Conservation (phyloP, 2,888 invertebrate species). For the Lithophane leautieri region DNA sequence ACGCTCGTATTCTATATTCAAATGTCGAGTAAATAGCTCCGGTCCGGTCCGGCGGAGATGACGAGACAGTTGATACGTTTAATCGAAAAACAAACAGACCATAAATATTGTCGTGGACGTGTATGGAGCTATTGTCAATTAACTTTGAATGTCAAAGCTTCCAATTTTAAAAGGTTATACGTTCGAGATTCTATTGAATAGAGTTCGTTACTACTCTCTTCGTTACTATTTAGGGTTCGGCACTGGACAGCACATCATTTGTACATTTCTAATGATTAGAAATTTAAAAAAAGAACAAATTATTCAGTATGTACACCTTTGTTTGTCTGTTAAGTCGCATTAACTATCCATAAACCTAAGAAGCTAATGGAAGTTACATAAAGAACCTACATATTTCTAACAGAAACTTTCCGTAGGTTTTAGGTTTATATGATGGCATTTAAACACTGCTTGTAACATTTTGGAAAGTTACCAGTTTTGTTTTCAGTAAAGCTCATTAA, state of each 20-base stretch:
- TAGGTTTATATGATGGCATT: background rate
- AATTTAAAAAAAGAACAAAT: background rate
- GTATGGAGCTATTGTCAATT: slow-evolving; percentile 54
- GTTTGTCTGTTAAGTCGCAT: background rate
- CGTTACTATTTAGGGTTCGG: slow-evolving; percentile 1
- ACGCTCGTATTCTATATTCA: slow-evolving; percentile 71
- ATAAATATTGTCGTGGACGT: slow-evolving; percentile 68
- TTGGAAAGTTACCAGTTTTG: slow-evolving; percentile 60
- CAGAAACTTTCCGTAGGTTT: slow-evolving; percentile 5
- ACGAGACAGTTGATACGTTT: slow-evolving; percentile 72
- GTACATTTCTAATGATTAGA: background rate
- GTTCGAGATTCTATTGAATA: slow-evolving; percentile 11
- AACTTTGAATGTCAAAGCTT: slow-evolving; percentile 44
- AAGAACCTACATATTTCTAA: background rate
- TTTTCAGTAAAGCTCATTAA: slow-evolving; percentile 62
- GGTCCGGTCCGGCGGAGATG: slow-evolving; percentile 65
- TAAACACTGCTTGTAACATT: slow-evolving; percentile 38
- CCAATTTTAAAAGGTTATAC: slow-evolving; percentile 33
- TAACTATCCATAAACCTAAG: background rate
- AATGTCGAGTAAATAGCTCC: slow-evolving; percentile 75
- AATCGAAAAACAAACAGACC: slow-evolving; percentile 80
- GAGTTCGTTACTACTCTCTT: slow-evolving; percentile 21
- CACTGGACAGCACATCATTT: background rate
- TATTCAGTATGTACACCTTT: background rate
- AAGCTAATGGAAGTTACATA: background rate